These are phyloP conservation scores for Diplolepis rosae DNA, from an alignment of 2,888 invertebrate genomes.

Conservation along the genomic window DNA sequence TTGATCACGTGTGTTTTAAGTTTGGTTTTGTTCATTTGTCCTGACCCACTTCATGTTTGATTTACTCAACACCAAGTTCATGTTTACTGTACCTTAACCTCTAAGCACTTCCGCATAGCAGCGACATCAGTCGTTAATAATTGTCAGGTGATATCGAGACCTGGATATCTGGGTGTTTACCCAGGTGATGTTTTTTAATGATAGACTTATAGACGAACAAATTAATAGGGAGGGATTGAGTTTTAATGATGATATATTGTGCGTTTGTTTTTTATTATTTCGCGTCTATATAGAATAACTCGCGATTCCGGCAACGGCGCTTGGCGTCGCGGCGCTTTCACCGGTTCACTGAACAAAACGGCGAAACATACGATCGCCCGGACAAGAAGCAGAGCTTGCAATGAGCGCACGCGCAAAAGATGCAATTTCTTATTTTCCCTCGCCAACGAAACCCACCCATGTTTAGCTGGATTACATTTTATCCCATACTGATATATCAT, in stretches of 20 bases:
- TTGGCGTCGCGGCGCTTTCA: constrained; percentile 45
- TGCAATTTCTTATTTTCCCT: constrained; percentile 30
- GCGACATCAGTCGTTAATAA: constrained; percentile 29
- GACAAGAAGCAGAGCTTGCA: constrained; percentile 31
- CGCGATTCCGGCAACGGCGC: constrained; percentile 26
- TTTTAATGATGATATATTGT: not conserved
- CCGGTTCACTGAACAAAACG: constrained; percentile 50
- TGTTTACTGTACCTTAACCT: constrained; percentile 24
- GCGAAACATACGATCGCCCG: constrained; percentile 36
- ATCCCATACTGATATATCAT: constrained; percentile 10
- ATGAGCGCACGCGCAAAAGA: constrained; percentile 34
- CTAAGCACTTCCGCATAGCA: constrained; percentile 5
- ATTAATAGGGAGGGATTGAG: not conserved
- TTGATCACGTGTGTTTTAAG: not conserved
- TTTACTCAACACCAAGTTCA: not conserved
- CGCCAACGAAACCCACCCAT: constrained; percentile 26
- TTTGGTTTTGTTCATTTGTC: not conserved
- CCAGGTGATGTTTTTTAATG: not conserved
- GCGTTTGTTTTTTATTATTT: not conserved
- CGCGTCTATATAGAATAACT: not conserved
- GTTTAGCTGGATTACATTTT: constrained; percentile 15
- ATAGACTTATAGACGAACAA: not conserved
- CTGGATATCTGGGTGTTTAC: not conserved
- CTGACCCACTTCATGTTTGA: not conserved
- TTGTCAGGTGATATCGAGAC: not conserved